Base-by-base conservation (phyloP, 2,888 invertebrate genomes). In the Endomychus coccineus region DNA sequence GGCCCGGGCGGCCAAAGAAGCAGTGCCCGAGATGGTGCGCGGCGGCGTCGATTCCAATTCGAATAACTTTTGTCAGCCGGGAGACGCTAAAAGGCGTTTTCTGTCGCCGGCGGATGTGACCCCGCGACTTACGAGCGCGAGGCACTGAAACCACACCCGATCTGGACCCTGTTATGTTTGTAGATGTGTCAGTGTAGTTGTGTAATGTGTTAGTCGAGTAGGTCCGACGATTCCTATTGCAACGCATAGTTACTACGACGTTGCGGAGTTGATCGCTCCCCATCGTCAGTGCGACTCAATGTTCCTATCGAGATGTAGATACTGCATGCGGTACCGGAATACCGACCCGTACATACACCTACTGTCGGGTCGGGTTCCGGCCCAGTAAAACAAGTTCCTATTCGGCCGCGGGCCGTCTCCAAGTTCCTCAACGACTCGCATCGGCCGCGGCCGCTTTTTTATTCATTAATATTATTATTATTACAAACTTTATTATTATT, bases 1-100 rank as follows among this genome's bases (percentile, higher is more conserved):
- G 38, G 83, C 83, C 12, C 72, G 81, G 50, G 82, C 83, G n/a
- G 79, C 79, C 28, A 80, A 80, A 53, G 79, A 79, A 44, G 62
- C 76, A 47, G 66, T 63, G 16, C 56, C 64, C 38, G 55, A 56
- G 13, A 42, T 49, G 22, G 48, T 41, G 32, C 48, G 44, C 38
- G 54, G 53, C 46, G 51, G 46, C 21, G 43, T 62, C 23, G 78
- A 79, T 55, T 69, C 76, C 12, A 78, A 78, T 53, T 70, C 77
- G 35, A 67, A 66, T 60, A 56, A 60, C 37, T 76, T 75, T 62
- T 75, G 75, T 60, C 73, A 66, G 49, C 74, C 75, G 25, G 43
- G 58, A 14, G 71, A 72, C 36, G 69, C 74, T 28, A 69, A 66
- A 48, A 58, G 65, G 36, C 71, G 76, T 55, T 77, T 76, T 60